Conservation (phyloP, 2,113 vertebrate genomes). For the Mola mola region DNA sequence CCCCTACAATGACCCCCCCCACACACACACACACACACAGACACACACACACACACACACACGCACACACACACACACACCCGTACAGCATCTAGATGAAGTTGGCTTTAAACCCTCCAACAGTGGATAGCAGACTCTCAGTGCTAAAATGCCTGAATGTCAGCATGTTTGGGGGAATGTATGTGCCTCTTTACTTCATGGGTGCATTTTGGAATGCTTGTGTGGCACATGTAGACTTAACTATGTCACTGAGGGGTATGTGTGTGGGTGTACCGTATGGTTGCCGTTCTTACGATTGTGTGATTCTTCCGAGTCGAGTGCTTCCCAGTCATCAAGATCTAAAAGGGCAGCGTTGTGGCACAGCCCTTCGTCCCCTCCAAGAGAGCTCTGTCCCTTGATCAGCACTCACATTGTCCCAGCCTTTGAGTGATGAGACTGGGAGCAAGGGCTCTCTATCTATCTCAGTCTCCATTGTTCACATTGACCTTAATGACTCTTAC, state of each 20-base stretch:
- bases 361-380: constrained; percentile 46
- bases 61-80: no score
- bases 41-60: no score
- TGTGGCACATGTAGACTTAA: constrained; percentile 35
- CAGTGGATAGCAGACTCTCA: constrained; percentile 28
- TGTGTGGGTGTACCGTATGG: constrained; percentile 33
- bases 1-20: not conserved
- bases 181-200: constrained; percentile 65
- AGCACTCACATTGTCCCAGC: constrained; percentile 55
- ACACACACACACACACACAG: no score
- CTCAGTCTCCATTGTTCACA: constrained; percentile 65
- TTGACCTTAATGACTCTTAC: constrained; percentile 69
- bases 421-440: constrained; percentile 66
- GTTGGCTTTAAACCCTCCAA: constrained; percentile 16
- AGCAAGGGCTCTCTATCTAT: constrained; percentile 74
- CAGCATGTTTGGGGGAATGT: constrained; percentile 57
- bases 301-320: constrained; percentile 64
- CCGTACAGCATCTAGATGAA: constrained; percentile 16
- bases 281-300: constrained; percentile 33
- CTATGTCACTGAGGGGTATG: constrained; percentile 34
- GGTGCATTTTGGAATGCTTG: constrained; percentile 47
- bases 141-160: constrained; percentile 57
- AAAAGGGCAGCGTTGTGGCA: constrained; percentile 34
- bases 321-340: constrained; percentile 59
- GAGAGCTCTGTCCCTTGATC: constrained; percentile 55